phyloP scores from a whole-genome alignment of 92 coral and sea anemone genomes.

The Nematostella vectensis region DNA sequence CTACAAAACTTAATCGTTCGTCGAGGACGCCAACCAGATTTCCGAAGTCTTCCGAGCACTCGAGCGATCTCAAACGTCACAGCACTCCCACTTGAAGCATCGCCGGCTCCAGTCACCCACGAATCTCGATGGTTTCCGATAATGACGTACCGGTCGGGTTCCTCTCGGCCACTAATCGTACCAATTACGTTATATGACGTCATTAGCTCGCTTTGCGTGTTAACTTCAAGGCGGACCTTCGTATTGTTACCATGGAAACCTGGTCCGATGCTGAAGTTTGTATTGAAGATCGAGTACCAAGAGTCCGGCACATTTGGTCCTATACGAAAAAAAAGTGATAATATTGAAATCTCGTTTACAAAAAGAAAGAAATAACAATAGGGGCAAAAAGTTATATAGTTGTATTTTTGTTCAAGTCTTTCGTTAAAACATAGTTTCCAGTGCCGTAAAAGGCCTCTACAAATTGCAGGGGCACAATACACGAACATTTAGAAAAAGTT shows the following conservation, averaged over 20 bases:
- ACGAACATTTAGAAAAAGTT: too few species aligned
- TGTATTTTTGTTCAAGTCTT: too few species aligned
- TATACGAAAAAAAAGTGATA: slow-evolving; percentile 6
- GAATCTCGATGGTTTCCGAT: slow-evolving; percentile 93
- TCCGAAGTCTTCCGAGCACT: slow-evolving; percentile 54
- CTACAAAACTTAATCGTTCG: slow-evolving; percentile 89
- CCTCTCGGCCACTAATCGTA: slow-evolving; percentile 69
- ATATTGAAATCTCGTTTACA: too few species aligned
- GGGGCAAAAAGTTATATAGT: too few species aligned
- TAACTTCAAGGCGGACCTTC: slow-evolving; percentile 54
- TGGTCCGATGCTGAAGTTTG: slow-evolving; percentile 64
- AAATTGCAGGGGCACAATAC: too few species aligned
- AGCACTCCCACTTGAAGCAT: slow-evolving; percentile 81
- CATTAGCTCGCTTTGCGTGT: slow-evolving; percentile 34
- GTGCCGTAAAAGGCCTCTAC: too few species aligned
- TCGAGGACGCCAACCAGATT: slow-evolving; percentile 93
- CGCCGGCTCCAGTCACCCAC: slow-evolving; percentile 87
- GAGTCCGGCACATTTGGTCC: slow-evolving; percentile 41
- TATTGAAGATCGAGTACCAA: slow-evolving; percentile 47
- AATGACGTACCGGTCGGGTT: slow-evolving; percentile 88
- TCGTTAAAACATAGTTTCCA: too few species aligned
- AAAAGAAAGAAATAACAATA: too few species aligned
- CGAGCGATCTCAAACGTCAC: slow-evolving; percentile 80
- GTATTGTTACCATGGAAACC: slow-evolving; percentile 45
- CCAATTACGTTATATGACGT: slow-evolving; percentile 82